Base-by-base conservation (phyloP, 30 jellyfish, hydroid and myxozoan species). In the Hydractinia echinata region DNA sequence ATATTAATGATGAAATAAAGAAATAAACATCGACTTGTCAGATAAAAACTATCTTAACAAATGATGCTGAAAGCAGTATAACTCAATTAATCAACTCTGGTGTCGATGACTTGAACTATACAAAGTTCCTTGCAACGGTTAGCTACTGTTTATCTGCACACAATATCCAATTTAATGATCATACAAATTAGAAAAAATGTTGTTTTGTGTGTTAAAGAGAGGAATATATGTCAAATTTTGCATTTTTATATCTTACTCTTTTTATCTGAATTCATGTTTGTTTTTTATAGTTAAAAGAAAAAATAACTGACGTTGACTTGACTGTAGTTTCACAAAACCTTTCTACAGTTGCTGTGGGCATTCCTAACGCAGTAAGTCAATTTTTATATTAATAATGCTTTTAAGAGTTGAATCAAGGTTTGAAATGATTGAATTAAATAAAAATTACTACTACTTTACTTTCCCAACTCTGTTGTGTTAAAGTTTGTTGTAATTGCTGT, bases 41-140 rank as follows among this genome's bases (percentile, higher is more conserved):
- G 95, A 90, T 79, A 94, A 85, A 66, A 18, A n/a, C 89, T 5
- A 60, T 90, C 21, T 68, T 90, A 60, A 80, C 55, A 55, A 78
- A 68, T 54, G 78, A 76, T 19, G 66, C 89, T 20, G 67, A 79
- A 55, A 71, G 77, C 52, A 76, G 89, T 19, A 60, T 90, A 81
- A 77, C 55, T 14, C 84, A 85, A 49, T 77, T 86, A 16, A 79
- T 56, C 30, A 86, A 71, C 58, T 74, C 90, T 8, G 80, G 81
- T 49, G 94, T 86, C 51, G 88, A 76, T 53, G 67, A 73, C 53
- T 82, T 90, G 18, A 66, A 85, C 73, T 71, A 71, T 21, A 21
- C 61, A 51, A 71, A 71, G 18, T 71, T 71, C 61, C n/a, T 71
- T 8, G 10, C 50, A 71, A 71, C 81, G 5, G 61, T 21, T 3